phyloP scores from a whole-genome alignment of 35 echinoderm and acorn worm genomes.

The Nesometra sesokonis region DNA sequence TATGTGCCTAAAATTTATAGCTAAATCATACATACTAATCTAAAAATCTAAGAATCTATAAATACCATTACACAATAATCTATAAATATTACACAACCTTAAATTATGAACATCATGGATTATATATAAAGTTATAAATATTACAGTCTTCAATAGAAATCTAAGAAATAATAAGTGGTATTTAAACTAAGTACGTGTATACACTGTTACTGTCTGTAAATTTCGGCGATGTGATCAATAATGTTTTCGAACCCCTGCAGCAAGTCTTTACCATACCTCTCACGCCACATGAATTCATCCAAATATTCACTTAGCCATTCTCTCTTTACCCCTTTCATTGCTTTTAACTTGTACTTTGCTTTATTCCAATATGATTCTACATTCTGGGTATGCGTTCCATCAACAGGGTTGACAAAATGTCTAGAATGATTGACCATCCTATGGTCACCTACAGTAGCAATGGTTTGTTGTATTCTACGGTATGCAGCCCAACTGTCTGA shows the following conservation, averaged over 20 bases:
- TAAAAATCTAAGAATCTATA: too few relatives aligned
- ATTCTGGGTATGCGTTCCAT: conserved; percentile 1
- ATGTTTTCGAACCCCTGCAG: background rate
- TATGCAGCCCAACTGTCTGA: conserved; percentile 33
- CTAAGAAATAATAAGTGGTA: too few relatives aligned
- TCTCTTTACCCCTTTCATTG: background rate
- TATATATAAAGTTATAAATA: too few relatives aligned
- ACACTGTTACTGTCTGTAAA: conserved; percentile 30
- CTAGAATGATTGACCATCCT: conserved; percentile 27
- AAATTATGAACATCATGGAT: too few relatives aligned
- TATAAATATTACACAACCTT: too few relatives aligned
- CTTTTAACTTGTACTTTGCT: conserved; percentile 25
- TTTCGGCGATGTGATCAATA: conserved; percentile 20
- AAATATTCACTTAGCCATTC: conserved; percentile 21
- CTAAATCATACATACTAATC: too few relatives aligned
- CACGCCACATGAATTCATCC: conserved; percentile 42
- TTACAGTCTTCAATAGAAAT: too few relatives aligned
- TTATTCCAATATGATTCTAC: conserved; percentile 26
- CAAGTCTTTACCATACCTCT: background rate
- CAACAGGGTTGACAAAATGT: conserved; percentile 32
- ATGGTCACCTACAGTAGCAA: background rate
- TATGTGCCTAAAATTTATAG: too few relatives aligned
- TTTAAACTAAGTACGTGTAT: too few relatives aligned
- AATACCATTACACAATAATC: too few relatives aligned
- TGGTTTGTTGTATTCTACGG: background rate